Base-by-base conservation (phyloP, 2,888 invertebrate species). In the Polietes domitor region DNA sequence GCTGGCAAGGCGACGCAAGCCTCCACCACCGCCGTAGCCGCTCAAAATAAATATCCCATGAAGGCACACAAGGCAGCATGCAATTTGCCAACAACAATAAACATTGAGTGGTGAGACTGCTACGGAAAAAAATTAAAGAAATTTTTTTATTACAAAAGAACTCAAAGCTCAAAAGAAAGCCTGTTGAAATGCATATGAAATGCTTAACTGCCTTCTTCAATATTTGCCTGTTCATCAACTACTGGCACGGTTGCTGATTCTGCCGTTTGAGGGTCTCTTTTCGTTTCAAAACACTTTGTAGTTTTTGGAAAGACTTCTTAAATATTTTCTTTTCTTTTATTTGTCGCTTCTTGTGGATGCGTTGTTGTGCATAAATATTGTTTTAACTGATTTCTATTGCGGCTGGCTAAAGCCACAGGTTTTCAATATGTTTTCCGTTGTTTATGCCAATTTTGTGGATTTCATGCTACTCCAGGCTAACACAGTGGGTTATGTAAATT, bases 81-180 rank as follows among this genome's bases (percentile, higher is more conserved):
- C 63, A 74, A 63, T 26, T 32, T 72, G 53, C 37, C 24, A 37
- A 37, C 41, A 43, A 63, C 47, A 63, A 65, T 65, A 47, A 77
- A 53, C 55, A 61, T 26, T 15, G 43, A 61, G 24, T 41, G 47
- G 26, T 1, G 12, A 26, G 58, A 9, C n/a, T n/a, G n/a, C n/a
- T n/a, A 19, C 21, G 58, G 3, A 47, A 61, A 61, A 61, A 61
- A 61, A 61, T 61, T 26, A n/a, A 21, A 61, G 28, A 37, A 28
- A 32, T 43, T 68, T 19, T 32, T 65, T 65, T 41, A 63, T 65
- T 65, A n/a, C 65, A 4, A 3, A 43, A 43, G 24, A 68, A 65
- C 24, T 24, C 19, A 15, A 37, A 32, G 19, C 1, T 2, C 15
- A 6, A 26, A 24, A 26, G 15, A 58, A 26, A 26, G 6, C 15